Conservation (phyloP, 2,888 invertebrate genomes). For the Iphiclides podalirius region DNA sequence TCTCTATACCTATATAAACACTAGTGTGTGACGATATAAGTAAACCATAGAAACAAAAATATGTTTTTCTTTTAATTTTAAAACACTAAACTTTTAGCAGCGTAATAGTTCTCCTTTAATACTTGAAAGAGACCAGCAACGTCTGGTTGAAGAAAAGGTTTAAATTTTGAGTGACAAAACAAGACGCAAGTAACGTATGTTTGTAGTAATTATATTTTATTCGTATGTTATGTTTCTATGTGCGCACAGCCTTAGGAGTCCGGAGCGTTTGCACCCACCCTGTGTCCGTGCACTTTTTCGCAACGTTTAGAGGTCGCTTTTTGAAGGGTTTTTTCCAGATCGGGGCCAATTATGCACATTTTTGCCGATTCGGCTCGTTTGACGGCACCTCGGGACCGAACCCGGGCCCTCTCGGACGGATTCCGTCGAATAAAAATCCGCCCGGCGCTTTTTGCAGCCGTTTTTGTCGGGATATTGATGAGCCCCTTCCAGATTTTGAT, state of each 20-base stretch:
- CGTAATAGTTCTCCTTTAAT: too few species aligned
- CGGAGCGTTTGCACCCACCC: constrained; percentile 41
- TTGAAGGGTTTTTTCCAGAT: constrained; percentile 72
- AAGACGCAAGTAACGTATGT: too few species aligned
- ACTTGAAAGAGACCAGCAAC: too few species aligned
- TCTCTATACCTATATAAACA: too few species aligned
- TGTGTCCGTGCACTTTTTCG: constrained; percentile 74
- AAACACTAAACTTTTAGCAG: too few species aligned
- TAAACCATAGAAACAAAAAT: too few species aligned
- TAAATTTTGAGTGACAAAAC: too few species aligned
- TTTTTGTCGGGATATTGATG: constrained; percentile 75
- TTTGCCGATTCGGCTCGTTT: constrained; percentile 73
- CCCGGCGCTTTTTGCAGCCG: constrained; percentile 58
- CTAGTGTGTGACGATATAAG: too few species aligned
- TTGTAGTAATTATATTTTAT: too few species aligned
- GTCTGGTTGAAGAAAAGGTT: too few species aligned
- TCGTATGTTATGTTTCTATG: too few species aligned
- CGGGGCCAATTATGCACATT: constrained; percentile 77
- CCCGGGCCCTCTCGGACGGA: constrained; percentile 52
- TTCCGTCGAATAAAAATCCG: constrained; percentile 77
- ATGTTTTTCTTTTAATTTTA: too few species aligned
- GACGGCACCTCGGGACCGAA: constrained; percentile 46
- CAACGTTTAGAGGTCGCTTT: constrained; percentile 73
- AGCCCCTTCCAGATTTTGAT: constrained; percentile 60
- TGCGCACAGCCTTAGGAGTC: neutral